Evolutionary conservation across 2,113 vertebrate genomes (phyloP).

Genomic region (Saccopteryx bilineata): DNA sequence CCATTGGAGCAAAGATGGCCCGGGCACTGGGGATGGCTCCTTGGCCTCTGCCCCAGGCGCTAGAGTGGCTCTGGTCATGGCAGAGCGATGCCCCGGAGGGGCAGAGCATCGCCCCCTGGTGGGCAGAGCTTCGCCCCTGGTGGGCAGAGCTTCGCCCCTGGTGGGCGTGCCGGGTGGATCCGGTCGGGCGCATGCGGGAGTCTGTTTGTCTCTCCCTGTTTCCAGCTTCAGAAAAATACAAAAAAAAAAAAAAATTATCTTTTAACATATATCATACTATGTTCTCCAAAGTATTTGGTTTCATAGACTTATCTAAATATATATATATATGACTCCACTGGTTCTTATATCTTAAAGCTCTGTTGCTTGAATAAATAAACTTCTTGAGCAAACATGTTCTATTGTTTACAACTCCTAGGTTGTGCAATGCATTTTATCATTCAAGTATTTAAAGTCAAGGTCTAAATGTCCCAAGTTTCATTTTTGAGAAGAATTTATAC

Average conservation of each 20-base stretch:
- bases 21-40: too few relatives aligned
- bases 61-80: too few relatives aligned
- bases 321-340: background rate
- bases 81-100: too few relatives aligned
- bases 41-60: too few relatives aligned
- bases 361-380: background rate
- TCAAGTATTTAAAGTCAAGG: slow-evolving; percentile 21
- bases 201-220: too few relatives aligned
- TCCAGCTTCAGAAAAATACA: too few relatives aligned
- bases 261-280: background rate
- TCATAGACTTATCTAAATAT: slow-evolving; percentile 33
- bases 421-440: background rate
- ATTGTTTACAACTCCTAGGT: background rate
- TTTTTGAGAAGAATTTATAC: background rate
- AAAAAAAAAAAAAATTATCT: background rate
- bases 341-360: background rate
- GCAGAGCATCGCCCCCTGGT: too few relatives aligned
- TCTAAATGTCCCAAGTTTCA: background rate
- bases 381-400: background rate
- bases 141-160: too few relatives aligned
- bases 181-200: too few relatives aligned
- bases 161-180: too few relatives aligned
- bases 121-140: too few relatives aligned
- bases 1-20: too few relatives aligned
- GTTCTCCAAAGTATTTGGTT: background rate